These are phyloP conservation scores for Puma concolor DNA, from an alignment of 2,113 vertebrate species.

Conservation along the genomic window DNA sequence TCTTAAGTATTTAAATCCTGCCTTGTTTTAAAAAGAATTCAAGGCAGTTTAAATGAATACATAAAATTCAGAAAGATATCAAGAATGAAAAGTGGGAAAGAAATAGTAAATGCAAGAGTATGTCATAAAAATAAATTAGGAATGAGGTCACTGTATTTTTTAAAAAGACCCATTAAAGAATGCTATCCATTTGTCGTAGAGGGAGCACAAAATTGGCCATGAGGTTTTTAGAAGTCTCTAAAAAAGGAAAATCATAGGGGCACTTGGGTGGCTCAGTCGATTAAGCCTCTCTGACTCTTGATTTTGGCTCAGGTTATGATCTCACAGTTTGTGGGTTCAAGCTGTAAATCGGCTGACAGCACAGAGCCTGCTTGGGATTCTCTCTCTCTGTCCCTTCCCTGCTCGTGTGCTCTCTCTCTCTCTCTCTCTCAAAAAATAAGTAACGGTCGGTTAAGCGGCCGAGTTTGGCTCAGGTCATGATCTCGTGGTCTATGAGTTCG, in stretches of 20 bases:
- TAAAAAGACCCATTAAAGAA: background rate
- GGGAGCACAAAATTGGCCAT: background rate
- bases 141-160: background rate
- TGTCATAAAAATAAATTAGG: background rate
- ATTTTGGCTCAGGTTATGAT: too few relatives aligned
- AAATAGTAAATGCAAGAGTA: background rate
- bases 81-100: conserved; percentile 13
- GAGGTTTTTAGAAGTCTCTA: background rate
- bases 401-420: too few relatives aligned
- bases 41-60: background rate
- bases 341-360: too few relatives aligned
- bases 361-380: too few relatives aligned
- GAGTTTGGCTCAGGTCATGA: too few relatives aligned
- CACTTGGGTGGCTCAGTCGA: too few relatives aligned
- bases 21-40: background rate
- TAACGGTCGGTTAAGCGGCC: too few relatives aligned
- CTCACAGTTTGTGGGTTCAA: too few relatives aligned
- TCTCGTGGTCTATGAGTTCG: too few relatives aligned
- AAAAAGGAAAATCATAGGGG: background rate
- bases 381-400: too few relatives aligned
- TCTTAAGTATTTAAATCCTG: background rate
- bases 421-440: too few relatives aligned
- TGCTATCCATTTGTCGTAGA: background rate
- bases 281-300: too few relatives aligned
- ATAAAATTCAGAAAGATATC: conserved; percentile 13